These are phyloP conservation scores for Glaucopsyche alexis DNA, from an alignment of 2,888 invertebrate species.

Conservation along the genomic window DNA sequence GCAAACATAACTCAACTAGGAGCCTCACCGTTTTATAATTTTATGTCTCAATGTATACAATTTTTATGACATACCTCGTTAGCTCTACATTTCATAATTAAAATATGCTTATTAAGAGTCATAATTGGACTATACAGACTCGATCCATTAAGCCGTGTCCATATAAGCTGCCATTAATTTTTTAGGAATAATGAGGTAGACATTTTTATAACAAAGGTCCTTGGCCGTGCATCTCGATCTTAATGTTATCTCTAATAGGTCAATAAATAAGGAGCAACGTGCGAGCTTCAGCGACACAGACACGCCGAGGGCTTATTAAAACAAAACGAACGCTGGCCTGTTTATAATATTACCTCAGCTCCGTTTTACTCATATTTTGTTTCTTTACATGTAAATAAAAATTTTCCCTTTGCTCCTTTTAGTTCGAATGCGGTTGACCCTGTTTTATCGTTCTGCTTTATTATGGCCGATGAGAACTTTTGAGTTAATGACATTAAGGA, in stretches of 20 bases:
- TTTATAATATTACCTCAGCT: conserved; percentile 58
- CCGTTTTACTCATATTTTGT: conserved; percentile 48
- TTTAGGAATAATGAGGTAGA: conserved; percentile 78
- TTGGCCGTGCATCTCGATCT: conserved; percentile 80
- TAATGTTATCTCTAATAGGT: conserved; percentile 80
- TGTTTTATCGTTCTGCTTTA: conserved; percentile 31
- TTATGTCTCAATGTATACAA: conserved; percentile 27
- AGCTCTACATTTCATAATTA: conserved; percentile 28
- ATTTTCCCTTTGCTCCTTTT: conserved; percentile 31
- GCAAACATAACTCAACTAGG: not conserved
- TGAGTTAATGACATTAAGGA: conserved; percentile 32
- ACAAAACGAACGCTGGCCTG: conserved; percentile 67
- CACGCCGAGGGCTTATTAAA: conserved; percentile 71
- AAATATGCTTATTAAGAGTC: conserved; percentile 33
- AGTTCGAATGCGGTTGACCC: conserved; percentile 25
- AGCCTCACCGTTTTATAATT: conserved; percentile 35
- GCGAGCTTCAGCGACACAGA: conserved; percentile 77
- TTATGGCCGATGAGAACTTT: conserved; percentile 29
- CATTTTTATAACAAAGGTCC: conserved; percentile 81
- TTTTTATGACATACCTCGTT: conserved; percentile 19
- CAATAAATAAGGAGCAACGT: conserved; percentile 78
- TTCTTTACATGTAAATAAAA: conserved; percentile 36
- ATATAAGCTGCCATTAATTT: conserved; percentile 60
- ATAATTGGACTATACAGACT: conserved; percentile 26
- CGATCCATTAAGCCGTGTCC: conserved; percentile 46